Conservation (phyloP, 2,888 invertebrate genomes). For the Osedax fenrisi region DNA sequence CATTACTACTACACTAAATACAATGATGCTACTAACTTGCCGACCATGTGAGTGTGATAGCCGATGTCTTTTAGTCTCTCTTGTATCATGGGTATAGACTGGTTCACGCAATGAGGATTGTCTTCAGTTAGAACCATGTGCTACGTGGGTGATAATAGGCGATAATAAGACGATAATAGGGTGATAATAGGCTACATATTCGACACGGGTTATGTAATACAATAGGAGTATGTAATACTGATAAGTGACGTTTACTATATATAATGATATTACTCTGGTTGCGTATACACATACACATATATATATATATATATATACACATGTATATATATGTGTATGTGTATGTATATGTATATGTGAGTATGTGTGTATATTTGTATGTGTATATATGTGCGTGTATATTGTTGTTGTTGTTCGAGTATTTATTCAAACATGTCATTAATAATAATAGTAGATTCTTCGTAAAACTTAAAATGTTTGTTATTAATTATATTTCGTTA, state of each 20-base stretch:
- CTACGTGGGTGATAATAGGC: no score
- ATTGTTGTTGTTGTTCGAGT: no score
- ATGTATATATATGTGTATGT: background rate
- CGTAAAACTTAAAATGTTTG: no score
- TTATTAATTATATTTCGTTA: no score
- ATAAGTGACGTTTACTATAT: no score
- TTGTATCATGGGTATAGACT: conserved; percentile 34
- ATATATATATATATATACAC: background rate
- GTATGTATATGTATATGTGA: background rate
- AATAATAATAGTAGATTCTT: no score
- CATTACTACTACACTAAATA: background rate
- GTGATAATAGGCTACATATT: no score
- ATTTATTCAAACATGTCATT: no score
- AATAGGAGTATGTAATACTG: no score
- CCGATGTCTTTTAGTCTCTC: conserved; percentile 42
- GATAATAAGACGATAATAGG: no score
- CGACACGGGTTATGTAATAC: no score
- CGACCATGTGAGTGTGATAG: conserved; percentile 44
- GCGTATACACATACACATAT: background rate
- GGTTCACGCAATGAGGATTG: background rate
- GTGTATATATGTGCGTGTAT: background rate
- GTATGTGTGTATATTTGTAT: background rate
- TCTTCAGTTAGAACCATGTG: background rate
- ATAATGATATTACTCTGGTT: background rate
- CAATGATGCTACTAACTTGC: conserved; percentile 31